These are phyloP conservation scores for Thermophis baileyi DNA, from an alignment of 2,113 vertebrate species.

Conservation along the genomic window DNA sequence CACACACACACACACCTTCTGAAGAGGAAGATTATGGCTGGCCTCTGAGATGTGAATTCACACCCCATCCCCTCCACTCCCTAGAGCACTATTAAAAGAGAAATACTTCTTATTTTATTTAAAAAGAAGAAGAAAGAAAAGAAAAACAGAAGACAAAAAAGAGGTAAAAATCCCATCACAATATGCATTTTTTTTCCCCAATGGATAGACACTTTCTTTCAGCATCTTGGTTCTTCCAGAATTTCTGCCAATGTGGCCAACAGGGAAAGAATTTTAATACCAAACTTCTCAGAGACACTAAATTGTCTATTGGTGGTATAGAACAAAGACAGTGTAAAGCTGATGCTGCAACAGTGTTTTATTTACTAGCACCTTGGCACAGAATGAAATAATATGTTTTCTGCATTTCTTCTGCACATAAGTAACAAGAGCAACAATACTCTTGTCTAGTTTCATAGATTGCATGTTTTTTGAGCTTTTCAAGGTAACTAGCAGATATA, in stretches of 20 bases:
- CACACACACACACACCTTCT: background rate
- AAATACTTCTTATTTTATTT: background rate
- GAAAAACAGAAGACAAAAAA: background rate
- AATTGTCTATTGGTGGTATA: background rate
- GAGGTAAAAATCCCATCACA: background rate
- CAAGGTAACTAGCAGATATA: too few relatives aligned
- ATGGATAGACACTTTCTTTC: background rate
- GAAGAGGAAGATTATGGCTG: background rate
- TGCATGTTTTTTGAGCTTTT: background rate
- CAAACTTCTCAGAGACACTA: background rate
- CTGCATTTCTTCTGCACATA: background rate
- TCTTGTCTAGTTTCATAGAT: background rate
- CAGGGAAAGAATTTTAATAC: background rate
- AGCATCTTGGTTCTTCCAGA: background rate
- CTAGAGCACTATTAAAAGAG: background rate
- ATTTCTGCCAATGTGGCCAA: background rate
- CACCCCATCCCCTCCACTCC: too few relatives aligned
- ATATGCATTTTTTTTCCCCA: background rate
- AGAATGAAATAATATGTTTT: background rate
- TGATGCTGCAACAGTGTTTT: background rate
- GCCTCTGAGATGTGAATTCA: background rate
- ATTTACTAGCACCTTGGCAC: background rate
- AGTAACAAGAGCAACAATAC: background rate
- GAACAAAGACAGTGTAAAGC: background rate
- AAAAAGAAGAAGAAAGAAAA: background rate